Evolutionary conservation across 2,113 vertebrate species (phyloP), one percentile per base, ranked within the genome.

Genomic region (Oncorhynchus nerka): DNA sequence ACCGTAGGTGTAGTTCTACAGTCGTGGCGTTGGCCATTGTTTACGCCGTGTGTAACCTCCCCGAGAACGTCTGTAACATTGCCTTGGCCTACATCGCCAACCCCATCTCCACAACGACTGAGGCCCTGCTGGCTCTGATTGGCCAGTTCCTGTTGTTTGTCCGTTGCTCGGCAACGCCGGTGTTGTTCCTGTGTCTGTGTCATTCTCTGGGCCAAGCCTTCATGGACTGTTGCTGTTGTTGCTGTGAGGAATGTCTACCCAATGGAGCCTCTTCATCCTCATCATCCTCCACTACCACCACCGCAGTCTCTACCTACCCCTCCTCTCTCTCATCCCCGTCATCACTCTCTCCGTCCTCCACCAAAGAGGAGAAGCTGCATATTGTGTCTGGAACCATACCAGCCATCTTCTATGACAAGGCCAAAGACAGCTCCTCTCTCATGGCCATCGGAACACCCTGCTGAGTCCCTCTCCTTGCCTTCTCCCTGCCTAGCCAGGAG

Each of bases 171-270:
- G 88, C 94, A 12, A 95, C 96, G 0, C 97, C 98, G 0, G 89
- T 97, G 32, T 81, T 99, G 81, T 93, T 99, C 19, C 87, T 99
- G 34, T 95, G 95, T 5, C 84, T 97, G 74, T 97, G 96, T 7
- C 94, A 94, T 75, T 93, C 96, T 0, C 92, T 99, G 74, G 96
- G 97, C 68, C 96, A 91, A 87, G 96, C 96, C 78, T 99, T 99
- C 85, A 91, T 97, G 93, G 96, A 97, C 89, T 99, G 98, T 88
- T 99, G 97, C 89, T 99, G 98, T 86, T 99, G 97, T 91, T 99
- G 97, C 88, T 99, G 97, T 0, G 94, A 95, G 2, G 95, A 96
- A 6, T 94, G 95, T 2, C 61, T 93, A 5, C 88, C 90, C 0
- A 79, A 93, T 1, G 68, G 76, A 0, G 28, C 84, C 0, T 86